Evolutionary conservation across 2,797 vertebrate genomes (phyloP).

Genomic region (Takifugu ocellatus): DNA sequence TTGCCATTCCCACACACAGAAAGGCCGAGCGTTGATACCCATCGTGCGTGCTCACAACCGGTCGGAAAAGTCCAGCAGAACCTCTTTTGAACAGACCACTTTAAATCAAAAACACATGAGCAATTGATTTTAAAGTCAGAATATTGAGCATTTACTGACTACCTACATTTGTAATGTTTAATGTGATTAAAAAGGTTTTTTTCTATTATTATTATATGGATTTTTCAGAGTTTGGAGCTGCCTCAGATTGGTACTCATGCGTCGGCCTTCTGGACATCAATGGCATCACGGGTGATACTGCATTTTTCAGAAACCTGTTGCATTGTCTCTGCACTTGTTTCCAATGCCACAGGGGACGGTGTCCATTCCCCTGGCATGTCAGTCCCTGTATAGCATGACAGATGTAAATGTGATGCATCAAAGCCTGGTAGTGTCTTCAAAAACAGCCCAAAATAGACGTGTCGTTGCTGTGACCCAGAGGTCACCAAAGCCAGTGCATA

Average conservation of each 20-base stretch:
- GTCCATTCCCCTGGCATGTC: slow-evolving; percentile 82
- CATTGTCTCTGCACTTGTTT: slow-evolving; percentile 75
- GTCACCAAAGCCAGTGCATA: slow-evolving; percentile 29
- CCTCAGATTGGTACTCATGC: slow-evolving; percentile 51
- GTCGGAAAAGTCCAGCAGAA: slow-evolving; percentile 51
- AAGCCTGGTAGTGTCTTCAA: slow-evolving; percentile 37
- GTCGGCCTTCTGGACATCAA: slow-evolving; percentile 61
- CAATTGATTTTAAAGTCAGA: neutral
- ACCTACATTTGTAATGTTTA: too few relatives aligned
- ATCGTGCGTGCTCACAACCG: slow-evolving; percentile 67
- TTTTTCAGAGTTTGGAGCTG: slow-evolving; percentile 42
- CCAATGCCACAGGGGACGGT: slow-evolving; percentile 61
- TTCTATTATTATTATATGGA: neutral
- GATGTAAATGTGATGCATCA: slow-evolving; percentile 65
- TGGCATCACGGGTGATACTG: slow-evolving; percentile 53
- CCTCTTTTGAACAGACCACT: slow-evolving; percentile 46
- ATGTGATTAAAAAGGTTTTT: too few relatives aligned
- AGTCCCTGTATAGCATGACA: slow-evolving; percentile 86
- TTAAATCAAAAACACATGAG: neutral
- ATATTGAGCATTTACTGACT: neutral
- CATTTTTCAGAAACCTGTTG: slow-evolving; percentile 64
- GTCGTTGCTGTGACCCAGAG: slow-evolving; percentile 14
- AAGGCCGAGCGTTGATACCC: slow-evolving; percentile 63
- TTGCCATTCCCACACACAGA: slow-evolving; percentile 62
- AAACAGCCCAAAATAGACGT: neutral